A percentile compares a stretch with the other conserved stretches of the same genome.
These are phyloP conservation scores for Agrotis exclamationis DNA, from an alignment of 2,888 invertebrate genomes.

Conservation along the genomic window DNA sequence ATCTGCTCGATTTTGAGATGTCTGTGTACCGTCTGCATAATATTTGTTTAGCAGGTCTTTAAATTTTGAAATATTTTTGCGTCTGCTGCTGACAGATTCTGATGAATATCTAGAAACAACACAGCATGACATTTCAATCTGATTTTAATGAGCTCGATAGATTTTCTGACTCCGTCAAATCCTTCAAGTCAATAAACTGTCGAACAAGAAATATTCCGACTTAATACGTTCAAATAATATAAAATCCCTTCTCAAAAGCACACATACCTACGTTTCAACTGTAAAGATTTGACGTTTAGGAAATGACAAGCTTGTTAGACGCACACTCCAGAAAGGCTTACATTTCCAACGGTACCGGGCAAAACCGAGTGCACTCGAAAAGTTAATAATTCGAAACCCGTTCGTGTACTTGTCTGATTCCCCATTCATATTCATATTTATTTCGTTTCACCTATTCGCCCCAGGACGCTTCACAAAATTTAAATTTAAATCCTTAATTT, in stretches of 20 bases:
- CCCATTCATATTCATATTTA: conserved; percentile 91
- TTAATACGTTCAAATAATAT: background rate
- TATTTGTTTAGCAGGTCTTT: background rate
- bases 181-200: background rate
- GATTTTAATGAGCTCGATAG: background rate
- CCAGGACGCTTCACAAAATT: conserved; percentile 81
- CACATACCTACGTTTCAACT: conserved; percentile 16
- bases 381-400: conserved; percentile 90
- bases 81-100: background rate
- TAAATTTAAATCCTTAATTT: conserved; percentile 88
- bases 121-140: background rate
- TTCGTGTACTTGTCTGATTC: conserved; percentile 86
- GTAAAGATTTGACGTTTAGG: conserved; percentile 72
- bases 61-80: conserved; percentile 6
- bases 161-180: background rate
- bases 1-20: conserved; percentile 79
- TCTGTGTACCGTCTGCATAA: conserved; percentile 74
- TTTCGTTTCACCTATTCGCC: conserved; percentile 89
- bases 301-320: conserved; percentile 82
- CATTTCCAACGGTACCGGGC: conserved; percentile 78
- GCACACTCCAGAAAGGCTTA: conserved; percentile 72
- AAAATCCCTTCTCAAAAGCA: conserved; percentile 11
- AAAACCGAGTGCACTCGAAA: conserved; percentile 82
- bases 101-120: background rate
- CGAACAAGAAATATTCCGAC: conserved; percentile 11